Conservation (phyloP, 2,888 invertebrate genomes). For the Mantis religiosa region DNA sequence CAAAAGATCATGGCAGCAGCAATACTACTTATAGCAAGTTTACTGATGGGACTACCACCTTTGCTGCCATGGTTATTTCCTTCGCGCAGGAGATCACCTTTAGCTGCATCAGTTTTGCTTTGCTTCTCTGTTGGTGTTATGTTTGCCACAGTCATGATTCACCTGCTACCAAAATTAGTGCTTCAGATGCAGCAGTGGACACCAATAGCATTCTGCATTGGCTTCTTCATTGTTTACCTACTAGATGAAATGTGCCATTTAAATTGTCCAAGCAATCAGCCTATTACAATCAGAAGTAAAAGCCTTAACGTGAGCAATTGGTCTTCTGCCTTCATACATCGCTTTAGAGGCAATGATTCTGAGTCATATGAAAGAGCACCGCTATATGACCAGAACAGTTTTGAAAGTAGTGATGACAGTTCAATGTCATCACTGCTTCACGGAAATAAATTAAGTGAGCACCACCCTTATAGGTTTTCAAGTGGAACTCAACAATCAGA, state of each 20-base stretch:
- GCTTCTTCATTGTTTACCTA: background rate
- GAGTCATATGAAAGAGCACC: background rate
- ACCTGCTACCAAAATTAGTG: background rate
- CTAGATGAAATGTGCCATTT: background rate
- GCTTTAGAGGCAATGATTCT: background rate
- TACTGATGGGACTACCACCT: background rate
- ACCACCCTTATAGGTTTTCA: background rate
- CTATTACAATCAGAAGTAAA: background rate
- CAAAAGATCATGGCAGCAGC: background rate
- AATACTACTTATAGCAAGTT: background rate
- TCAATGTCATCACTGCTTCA: background rate
- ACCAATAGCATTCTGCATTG: background rate
- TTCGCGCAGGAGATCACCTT: background rate
- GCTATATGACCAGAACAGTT: background rate
- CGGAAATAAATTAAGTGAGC: background rate
- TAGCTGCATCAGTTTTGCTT: background rate
- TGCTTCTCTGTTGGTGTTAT: background rate
- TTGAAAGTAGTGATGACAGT: background rate
- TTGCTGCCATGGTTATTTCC: background rate
- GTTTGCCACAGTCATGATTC: background rate
- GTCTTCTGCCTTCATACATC: background rate
- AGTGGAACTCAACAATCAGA: background rate
- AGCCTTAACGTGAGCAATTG: background rate
- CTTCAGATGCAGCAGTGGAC: background rate
- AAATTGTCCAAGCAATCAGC: background rate